Conservation (phyloP, 1,140 invertebrate species). For the Drosophila albomicans region DNA sequence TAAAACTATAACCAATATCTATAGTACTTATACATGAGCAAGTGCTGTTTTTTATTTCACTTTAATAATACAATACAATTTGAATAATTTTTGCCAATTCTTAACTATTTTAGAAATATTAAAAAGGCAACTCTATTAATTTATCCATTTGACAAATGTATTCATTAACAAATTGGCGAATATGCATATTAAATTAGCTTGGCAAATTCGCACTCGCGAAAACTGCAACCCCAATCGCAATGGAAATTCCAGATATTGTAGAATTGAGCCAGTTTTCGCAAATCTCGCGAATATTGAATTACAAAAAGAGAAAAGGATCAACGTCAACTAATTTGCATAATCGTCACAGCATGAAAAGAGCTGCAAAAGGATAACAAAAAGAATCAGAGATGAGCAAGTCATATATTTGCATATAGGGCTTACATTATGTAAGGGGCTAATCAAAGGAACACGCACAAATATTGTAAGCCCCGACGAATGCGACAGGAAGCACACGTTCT, state of each 20-base stretch:
- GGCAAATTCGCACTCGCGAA: conserved; percentile 50
- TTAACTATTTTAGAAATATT: too few relatives aligned
- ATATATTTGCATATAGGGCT: conserved; percentile 59
- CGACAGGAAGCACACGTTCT: conserved; percentile 74
- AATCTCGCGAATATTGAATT: conserved; percentile 75
- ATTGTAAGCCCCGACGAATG: conserved; percentile 26
- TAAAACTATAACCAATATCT: too few relatives aligned
- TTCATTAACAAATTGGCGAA: conserved; percentile 59
- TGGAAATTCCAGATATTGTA: conserved; percentile 5
- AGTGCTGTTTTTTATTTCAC: too few relatives aligned
- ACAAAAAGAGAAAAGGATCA: conserved; percentile 56
- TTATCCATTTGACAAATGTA: conserved; percentile 31
- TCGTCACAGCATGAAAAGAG: conserved; percentile 36
- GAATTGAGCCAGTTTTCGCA: conserved; percentile 29
- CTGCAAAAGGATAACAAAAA: conserved; percentile 55
- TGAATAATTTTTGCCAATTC: too few relatives aligned
- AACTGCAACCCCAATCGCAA: conserved; percentile 9
- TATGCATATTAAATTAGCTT: conserved; percentile 65
- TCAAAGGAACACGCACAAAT: conserved; percentile 61
- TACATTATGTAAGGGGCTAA: conserved; percentile 45
- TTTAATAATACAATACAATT: too few relatives aligned
- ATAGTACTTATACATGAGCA: too few relatives aligned
- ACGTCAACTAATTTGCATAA: conserved; percentile 66
- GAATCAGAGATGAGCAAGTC: conserved; percentile 29
- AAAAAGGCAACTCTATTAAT: background rate